Conservation (phyloP, 1,140 invertebrate genomes). For the Conus betulinus region DNA sequence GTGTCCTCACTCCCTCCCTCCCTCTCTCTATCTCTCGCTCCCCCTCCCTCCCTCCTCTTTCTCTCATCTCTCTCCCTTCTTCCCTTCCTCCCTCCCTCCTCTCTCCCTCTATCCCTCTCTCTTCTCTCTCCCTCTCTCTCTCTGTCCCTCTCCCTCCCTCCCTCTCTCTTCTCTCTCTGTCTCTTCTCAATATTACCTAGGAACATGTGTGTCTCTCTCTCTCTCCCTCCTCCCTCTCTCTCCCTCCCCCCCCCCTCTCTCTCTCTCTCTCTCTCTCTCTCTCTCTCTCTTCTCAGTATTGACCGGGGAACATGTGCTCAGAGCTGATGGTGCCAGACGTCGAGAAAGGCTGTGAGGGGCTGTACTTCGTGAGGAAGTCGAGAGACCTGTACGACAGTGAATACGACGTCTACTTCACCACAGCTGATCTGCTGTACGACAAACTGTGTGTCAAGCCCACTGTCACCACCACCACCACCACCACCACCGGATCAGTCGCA, state of each 20-base stretch:
- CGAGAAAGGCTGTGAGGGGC: no score
- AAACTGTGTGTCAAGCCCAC: background rate
- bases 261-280: background rate
- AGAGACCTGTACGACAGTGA: no score
- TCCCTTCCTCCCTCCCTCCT: background rate
- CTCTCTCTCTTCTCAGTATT: background rate
- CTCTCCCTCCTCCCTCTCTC: background rate
- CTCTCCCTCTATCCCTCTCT: background rate
- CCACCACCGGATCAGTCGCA: background rate
- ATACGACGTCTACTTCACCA: no score
- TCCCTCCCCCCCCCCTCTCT: background rate
- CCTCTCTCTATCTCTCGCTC: no score
- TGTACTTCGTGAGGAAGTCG: no score
- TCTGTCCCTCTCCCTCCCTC: background rate
- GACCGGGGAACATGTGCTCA: no score
- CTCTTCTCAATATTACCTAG: background rate
- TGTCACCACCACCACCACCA: background rate
- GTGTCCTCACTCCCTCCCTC: no score
- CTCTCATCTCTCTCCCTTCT: background rate
- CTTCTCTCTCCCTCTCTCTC: background rate
- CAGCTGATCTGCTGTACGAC: background rate
- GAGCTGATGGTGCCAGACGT: no score
- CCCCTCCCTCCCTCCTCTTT: no score
- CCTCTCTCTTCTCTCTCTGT: background rate
- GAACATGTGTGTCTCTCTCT: background rate